A percentile compares a stretch with the other conserved stretches of the same genome.
Conservation (phyloP, 2,113 vertebrate species). For the Rutilus rutilus region DNA sequence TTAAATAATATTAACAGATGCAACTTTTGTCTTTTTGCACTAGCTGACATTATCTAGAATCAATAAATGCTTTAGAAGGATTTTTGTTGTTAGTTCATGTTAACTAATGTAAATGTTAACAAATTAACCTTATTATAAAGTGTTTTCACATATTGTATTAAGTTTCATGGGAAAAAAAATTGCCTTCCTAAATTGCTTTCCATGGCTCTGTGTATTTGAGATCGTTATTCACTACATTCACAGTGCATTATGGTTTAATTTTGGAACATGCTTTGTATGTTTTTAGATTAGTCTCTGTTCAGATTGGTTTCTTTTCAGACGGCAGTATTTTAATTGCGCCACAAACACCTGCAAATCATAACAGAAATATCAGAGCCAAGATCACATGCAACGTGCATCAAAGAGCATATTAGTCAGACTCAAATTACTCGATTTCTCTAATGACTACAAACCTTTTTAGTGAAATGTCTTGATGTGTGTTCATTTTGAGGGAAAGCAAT, state of each 20-base stretch:
- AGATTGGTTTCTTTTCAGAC: background rate
- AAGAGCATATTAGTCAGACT: constrained; percentile 6
- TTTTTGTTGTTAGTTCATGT: too few species aligned
- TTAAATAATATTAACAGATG: too few species aligned
- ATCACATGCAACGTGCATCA: background rate
- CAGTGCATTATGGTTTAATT: background rate
- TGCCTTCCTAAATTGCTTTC: background rate
- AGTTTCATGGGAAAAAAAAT: too few species aligned
- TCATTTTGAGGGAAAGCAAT: background rate
- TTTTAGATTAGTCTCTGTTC: background rate
- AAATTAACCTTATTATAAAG: too few species aligned
- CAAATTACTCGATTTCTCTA: background rate
- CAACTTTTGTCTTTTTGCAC: too few species aligned
- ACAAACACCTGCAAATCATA: background rate
- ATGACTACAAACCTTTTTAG: constrained; percentile 1
- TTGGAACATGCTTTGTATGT: background rate
- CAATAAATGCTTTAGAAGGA: too few species aligned
- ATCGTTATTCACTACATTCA: background rate
- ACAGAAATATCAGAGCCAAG: background rate
- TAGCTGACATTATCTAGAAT: too few species aligned
- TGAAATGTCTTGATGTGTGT: background rate
- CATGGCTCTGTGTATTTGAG: background rate
- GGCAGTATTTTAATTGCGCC: background rate
- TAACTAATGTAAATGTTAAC: too few species aligned
- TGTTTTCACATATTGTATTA: too few species aligned